Base-by-base conservation (phyloP, 2,888 invertebrate genomes). In the Agelastica alni region DNA sequence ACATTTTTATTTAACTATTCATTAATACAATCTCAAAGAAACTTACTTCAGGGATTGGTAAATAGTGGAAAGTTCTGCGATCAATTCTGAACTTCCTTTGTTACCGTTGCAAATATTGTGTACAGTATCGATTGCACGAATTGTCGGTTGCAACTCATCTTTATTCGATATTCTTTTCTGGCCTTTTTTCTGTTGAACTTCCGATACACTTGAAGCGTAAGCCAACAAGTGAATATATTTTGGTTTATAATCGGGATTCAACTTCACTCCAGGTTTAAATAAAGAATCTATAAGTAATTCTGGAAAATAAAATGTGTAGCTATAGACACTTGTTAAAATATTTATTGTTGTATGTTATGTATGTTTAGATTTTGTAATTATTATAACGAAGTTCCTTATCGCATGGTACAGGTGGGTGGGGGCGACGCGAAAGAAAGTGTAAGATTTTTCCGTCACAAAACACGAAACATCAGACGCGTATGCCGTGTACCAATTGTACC, bases 211-310 rank as follows among this genome's bases (percentile, higher is more conserved):
- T 0, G 96, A 90, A 1, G 96, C 92, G 78, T 97, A 98, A 1
- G 96, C 96, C 67, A 98, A 77, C 52, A 99, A 80, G 75, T 91
- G 91, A 74, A 97, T 91, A 75, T 99, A 99, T 75, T 98, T 98
- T 4, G 93, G 89, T 78, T 96, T 96, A 75, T 97, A 96, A 70
- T 98, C 97, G 0, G 94, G 94, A 78, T 97, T 96, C 51, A 97
- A 79, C 79, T 96, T 94, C 12, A 91, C 88, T n/a, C 92, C 93
- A 1, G 93, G 89, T 74, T 93, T 94, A 74, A 98, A 99, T 6
- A 99, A 79, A 0, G 94, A 87, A 74, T 96, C 96, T 2, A 97
- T 91, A 2, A 99, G 79, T 34, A 99, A 81, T 75, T 97, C 63
- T 60, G 18, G 31, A 59, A 57, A 46, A 53, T 12, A 51, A 53